Evolutionary conservation across 1,140 invertebrate species (phyloP).

Genomic region (Drosophila varians): DNA sequence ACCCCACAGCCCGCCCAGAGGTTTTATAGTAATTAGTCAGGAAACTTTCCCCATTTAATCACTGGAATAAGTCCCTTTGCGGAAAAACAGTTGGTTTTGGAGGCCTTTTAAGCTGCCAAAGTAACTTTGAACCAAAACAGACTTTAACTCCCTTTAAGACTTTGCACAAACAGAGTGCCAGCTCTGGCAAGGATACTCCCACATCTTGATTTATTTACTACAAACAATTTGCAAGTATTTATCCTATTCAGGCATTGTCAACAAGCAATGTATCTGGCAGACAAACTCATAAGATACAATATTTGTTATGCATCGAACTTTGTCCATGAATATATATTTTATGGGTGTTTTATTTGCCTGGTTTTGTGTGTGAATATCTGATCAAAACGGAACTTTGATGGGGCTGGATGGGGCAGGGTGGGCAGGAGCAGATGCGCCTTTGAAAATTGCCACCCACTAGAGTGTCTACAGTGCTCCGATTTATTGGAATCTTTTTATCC

Average conservation of each 20-base stretch:
- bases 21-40: neutral
- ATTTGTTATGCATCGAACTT: slow-evolving; percentile 67
- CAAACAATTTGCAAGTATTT: slow-evolving; percentile 63
- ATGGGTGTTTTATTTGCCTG: slow-evolving; percentile 23
- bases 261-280: slow-evolving; percentile 41
- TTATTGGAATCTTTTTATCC: too few relatives aligned
- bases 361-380: slow-evolving; percentile 21
- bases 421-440: neutral
- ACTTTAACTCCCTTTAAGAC: neutral
- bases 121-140: neutral
- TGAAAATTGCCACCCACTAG: neutral
- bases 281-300: slow-evolving; percentile 49
- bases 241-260: slow-evolving; percentile 56
- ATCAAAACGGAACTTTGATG: slow-evolving; percentile 32
- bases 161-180: neutral
- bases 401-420: neutral
- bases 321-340: slow-evolving; percentile 7
- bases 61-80: neutral
- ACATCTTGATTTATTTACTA: slow-evolving; percentile 47
- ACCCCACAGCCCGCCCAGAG: too few relatives aligned
- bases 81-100: neutral
- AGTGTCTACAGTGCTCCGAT: slow-evolving; percentile 3
- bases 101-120: neutral
- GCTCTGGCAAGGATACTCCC: slow-evolving; percentile 1
- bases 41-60: neutral